Conservation (phyloP, 2,797 vertebrate genomes). For the Heliangelus exortis region DNA sequence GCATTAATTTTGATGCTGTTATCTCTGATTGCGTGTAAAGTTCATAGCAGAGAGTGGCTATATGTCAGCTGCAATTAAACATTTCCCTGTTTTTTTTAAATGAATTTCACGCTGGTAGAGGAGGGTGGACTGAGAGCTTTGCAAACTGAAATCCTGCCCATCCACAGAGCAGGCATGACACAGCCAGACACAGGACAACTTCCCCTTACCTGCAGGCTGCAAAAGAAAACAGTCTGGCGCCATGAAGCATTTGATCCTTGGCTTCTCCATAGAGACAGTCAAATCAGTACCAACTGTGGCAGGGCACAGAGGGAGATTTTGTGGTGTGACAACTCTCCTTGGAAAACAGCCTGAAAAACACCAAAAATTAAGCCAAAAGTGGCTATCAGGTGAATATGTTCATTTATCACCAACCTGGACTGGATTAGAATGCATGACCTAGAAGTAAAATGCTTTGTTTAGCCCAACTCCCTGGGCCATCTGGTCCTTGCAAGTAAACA, state of each 20-base stretch:
- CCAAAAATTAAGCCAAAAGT: conserved; percentile 21
- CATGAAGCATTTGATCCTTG: conserved; percentile 38
- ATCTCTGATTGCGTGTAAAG: conserved; percentile 37
- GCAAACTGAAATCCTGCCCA: conserved; percentile 25
- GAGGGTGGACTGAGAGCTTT: neutral
- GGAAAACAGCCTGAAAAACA: conserved; percentile 23
- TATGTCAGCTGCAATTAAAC: conserved; percentile 54
- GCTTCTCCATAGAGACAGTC: conserved; percentile 15
- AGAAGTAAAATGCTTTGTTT: conserved; percentile 66
- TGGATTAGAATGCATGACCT: conserved; percentile 53
- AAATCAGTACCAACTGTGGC: conserved; percentile 41
- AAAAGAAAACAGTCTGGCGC: conserved; percentile 58
- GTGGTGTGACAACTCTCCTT: conserved; percentile 2
- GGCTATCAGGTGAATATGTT: conserved; percentile 51
- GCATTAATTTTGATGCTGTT: conserved; percentile 55
- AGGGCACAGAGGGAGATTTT: neutral
- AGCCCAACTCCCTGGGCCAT: conserved; percentile 47
- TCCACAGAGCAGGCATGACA: neutral
- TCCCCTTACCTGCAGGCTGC: conserved; percentile 60
- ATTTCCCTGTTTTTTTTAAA: neutral
- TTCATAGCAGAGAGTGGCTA: conserved; percentile 20
- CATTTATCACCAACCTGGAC: conserved; percentile 47
- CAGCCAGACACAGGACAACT: conserved; percentile 33
- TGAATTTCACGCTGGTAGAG: neutral
- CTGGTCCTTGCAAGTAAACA: conserved; percentile 54